Percentiles rank a stretch among this genome's conserved stretches.
phyloP scores from a whole-genome alignment of 2,888 invertebrate species.

The Caenorhabditis sp. region DNA sequence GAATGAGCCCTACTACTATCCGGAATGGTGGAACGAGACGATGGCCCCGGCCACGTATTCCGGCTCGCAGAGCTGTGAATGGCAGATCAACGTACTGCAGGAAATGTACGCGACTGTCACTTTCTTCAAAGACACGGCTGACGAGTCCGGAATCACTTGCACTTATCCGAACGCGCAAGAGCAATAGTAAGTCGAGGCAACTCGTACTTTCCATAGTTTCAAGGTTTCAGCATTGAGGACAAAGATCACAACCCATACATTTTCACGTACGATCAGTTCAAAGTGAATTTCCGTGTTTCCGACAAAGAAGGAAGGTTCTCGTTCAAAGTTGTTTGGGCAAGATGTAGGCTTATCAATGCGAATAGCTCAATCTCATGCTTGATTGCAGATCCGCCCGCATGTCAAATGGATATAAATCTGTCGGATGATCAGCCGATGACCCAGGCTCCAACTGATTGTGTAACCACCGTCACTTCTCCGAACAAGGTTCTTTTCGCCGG shows the following conservation, averaged over 20 bases:
- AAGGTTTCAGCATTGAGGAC: constrained; percentile 23
- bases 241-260: constrained; percentile 26
- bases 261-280: constrained; percentile 33
- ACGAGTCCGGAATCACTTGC: constrained; percentile 23
- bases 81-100: constrained; percentile 28
- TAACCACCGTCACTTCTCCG: constrained; percentile 17
- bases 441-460: not conserved
- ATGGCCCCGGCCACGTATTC: constrained; percentile 17
- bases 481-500: constrained; percentile 23
- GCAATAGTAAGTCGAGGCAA: constrained; percentile 11
- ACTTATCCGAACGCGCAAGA: constrained; percentile 26
- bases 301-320: constrained; percentile 36
- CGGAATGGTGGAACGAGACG: constrained; percentile 20
- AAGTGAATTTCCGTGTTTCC: constrained; percentile 27
- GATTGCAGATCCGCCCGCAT: constrained; percentile 19
- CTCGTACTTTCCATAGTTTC: too few relatives aligned
- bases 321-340: constrained; percentile 39
- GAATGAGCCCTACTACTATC: constrained; percentile 16
- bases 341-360: constrained; percentile 10
- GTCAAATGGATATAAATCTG: constrained; percentile 19
- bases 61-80: constrained; percentile 13
- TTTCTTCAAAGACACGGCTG: constrained; percentile 33
- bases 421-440: not conserved
- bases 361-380: too few relatives aligned
- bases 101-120: constrained; percentile 26